Percentiles rank a stretch among this genome's conserved stretches.
These are phyloP conservation scores for Bombus sibiricus DNA, from an alignment of 1,140 invertebrate species.

Conservation along the genomic window DNA sequence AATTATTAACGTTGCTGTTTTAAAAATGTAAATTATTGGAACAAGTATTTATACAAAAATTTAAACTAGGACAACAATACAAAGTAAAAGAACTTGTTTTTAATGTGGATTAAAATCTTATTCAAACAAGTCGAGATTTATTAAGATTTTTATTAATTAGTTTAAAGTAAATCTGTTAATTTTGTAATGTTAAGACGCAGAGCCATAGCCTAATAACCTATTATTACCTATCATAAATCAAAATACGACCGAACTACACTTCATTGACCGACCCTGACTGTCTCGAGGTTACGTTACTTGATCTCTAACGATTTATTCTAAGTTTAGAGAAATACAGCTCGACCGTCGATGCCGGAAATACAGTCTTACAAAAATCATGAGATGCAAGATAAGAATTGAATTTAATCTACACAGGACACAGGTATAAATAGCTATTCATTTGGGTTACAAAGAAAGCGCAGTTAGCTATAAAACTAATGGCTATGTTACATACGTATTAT, in stretches of 20 bases:
- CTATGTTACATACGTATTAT: not conserved
- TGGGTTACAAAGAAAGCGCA: slow-evolving; percentile 1
- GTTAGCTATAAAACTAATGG: not conserved
- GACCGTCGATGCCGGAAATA: slow-evolving; percentile 28
- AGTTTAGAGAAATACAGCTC: slow-evolving; percentile 54
- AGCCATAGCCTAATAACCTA: slow-evolving; percentile 5
- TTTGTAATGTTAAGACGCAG: too few species aligned
- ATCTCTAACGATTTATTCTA: slow-evolving; percentile 59
- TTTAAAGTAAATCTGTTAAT: not conserved
- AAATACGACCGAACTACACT: slow-evolving; percentile 26
- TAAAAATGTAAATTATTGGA: not conserved
- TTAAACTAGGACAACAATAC: not conserved
- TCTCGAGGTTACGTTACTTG: slow-evolving; percentile 38
- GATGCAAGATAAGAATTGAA: slow-evolving; percentile 7
- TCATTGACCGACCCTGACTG: slow-evolving; percentile 27
- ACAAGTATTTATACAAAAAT: not conserved
- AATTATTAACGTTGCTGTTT: not conserved
- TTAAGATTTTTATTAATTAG: not conserved
- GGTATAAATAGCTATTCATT: not conserved
- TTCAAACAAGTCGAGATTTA: too few species aligned
- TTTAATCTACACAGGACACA: too few species aligned
- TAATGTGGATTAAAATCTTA: too few species aligned
- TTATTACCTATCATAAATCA: not conserved
- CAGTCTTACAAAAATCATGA: not conserved
- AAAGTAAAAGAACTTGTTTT: not conserved